Base-by-base conservation (phyloP, 2,888 invertebrate genomes). In the Gibbula magus region DNA sequence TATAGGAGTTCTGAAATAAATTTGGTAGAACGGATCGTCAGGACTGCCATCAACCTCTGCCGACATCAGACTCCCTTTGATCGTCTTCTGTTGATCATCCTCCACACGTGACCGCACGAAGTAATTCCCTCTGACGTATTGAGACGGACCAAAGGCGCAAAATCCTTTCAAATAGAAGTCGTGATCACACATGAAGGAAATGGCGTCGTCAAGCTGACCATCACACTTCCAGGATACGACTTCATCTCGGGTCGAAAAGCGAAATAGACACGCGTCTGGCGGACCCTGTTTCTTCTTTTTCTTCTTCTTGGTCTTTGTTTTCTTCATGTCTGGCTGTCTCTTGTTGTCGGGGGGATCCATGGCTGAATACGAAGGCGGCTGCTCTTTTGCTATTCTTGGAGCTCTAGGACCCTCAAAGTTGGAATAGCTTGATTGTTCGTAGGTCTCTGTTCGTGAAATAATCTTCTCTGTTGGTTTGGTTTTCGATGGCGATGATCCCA, bases 191-290 rank as follows among this genome's bases (percentile, higher is more conserved):
- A 16, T 39, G 75, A 75, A 75, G 35, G 53, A 53, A 20, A 75
- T 75, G 4, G 75, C 75, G 54, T 75, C 75, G 32, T 75, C 75
- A 2, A 53, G 18, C 25, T 53, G 20, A 18, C 75, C 75, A 35
- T 52, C 32, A 32, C 75, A 75, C 54, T 25, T 54, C 75, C 75
- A 75, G 29, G 53, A 52, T 0, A 53, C 53, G 32, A 25, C 16
- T 54, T 75, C 75, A 54, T 75, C 75, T 8, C 75, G 16, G 32
- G 53, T 54, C 10, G 75, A 54, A 22, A 75, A 75, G n/a, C 75
- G 52, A 18, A 75, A 35, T 10, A 75, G n/a, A 13, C 13, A 35
- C n/a, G n/a, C 10, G 70, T 70, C 70, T 7, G 7, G 29, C 32
- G 8, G 25, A 5, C 3, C 10, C n/a, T 2, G 18, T 7, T 70